A percentile compares a stretch with the other conserved stretches of the same genome.
phyloP scores from a whole-genome alignment of 2,888 invertebrate species.

The Podotricha telesiphe region DNA sequence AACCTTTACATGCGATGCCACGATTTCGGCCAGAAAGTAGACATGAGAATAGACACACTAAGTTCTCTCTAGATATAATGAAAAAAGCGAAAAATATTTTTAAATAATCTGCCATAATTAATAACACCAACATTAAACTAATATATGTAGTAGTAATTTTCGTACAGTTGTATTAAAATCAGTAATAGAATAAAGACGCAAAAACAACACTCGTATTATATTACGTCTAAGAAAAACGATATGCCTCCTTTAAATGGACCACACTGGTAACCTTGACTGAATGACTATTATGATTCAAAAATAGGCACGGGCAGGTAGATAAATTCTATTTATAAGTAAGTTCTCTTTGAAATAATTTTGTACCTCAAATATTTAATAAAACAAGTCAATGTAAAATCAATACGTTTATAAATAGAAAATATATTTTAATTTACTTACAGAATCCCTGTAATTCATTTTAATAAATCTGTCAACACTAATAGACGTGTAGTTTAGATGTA shows the following conservation, averaged over 20 bases:
- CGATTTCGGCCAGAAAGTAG: too few species aligned
- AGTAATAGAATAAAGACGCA: background rate
- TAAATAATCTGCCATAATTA: too few species aligned
- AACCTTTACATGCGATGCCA: too few species aligned
- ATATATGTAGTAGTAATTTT: background rate
- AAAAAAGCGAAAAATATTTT: too few species aligned
- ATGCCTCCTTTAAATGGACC: slow-evolving; percentile 52
- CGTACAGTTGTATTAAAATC: background rate
- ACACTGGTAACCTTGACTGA: slow-evolving; percentile 63
- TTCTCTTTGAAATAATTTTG: background rate
- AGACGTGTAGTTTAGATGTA: background rate
- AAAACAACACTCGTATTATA: slow-evolving; percentile 35
- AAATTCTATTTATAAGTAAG: slow-evolving; percentile 51
- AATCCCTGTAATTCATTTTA: slow-evolving; percentile 73
- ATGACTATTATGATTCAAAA: slow-evolving; percentile 64
- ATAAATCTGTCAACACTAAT: slow-evolving; percentile 1
- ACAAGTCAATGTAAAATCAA: slow-evolving; percentile 14
- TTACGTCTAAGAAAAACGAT: slow-evolving; percentile 59
- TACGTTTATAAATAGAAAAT: slow-evolving; percentile 12
- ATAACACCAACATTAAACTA: background rate
- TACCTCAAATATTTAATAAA: slow-evolving; percentile 3
- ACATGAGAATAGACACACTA: too few species aligned
- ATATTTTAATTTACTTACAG: slow-evolving; percentile 59
- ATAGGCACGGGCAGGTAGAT: slow-evolving; percentile 57
- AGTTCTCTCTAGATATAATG: too few species aligned